phyloP scores from a whole-genome alignment of 2,113 vertebrate genomes.

The Rattus rattus region DNA sequence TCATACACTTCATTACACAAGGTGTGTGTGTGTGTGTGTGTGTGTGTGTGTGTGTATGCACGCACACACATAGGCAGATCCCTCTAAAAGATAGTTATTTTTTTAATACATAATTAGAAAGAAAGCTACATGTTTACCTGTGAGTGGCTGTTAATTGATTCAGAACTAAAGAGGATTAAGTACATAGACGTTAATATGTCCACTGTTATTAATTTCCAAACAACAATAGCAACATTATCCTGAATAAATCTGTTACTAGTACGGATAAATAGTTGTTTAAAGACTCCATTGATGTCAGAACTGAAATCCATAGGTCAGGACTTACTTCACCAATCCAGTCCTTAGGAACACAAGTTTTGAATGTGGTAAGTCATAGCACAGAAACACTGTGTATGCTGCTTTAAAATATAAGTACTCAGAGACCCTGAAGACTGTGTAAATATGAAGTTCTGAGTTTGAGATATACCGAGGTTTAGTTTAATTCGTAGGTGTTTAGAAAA shows the following conservation, averaged over 20 bases:
- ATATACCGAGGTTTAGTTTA: neutral
- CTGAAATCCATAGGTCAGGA: conserved; percentile 6
- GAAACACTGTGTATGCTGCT: neutral
- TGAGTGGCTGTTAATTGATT: conserved; percentile 64
- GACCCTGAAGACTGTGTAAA: neutral
- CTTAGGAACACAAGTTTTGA: conserved; percentile 3
- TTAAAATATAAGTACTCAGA: neutral
- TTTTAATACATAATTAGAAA: conserved; percentile 17
- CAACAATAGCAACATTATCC: conserved; percentile 73
- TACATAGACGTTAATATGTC: conserved; percentile 72
- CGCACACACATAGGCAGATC: too few relatives aligned
- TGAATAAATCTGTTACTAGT: conserved; percentile 65
- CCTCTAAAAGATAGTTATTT: neutral
- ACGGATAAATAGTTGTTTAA: conserved; percentile 57
- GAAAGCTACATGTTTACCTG: conserved; percentile 30
- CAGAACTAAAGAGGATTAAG: conserved; percentile 75
- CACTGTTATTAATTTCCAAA: conserved; percentile 77
- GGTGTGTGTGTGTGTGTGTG: neutral
- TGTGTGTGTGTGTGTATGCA: neutral
- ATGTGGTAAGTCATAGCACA: neutral
- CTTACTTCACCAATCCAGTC: conserved; percentile 10
- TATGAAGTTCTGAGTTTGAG: conserved; percentile 13
- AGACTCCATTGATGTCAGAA: conserved; percentile 55
- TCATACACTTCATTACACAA: conserved; percentile 27
- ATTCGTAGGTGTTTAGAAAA: conserved; percentile 23